Evolutionary conservation across 1,140 invertebrate species (phyloP).

Genomic region (Himalopsyche phryganea): DNA sequence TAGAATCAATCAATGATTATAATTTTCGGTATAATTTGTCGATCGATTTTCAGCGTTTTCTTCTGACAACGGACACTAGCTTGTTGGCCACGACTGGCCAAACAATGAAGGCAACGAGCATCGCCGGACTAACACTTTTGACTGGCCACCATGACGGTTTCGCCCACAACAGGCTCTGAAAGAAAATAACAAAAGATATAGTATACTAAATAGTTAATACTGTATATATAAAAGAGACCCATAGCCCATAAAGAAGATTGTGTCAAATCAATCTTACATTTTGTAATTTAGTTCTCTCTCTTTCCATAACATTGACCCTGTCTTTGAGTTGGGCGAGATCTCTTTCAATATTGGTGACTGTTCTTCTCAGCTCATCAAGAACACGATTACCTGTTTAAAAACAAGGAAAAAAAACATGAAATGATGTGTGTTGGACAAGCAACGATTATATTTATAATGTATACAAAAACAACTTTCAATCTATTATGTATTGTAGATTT

Average conservation of each 20-base stretch:
- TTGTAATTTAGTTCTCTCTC: slow-evolving; percentile 10
- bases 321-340: slow-evolving; percentile 42
- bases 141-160: slow-evolving; percentile 29
- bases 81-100: slow-evolving; percentile 30
- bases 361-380: slow-evolving; percentile 45
- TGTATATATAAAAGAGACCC: neutral
- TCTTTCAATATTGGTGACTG: slow-evolving; percentile 43
- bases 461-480: neutral
- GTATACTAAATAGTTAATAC: neutral
- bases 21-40: no score
- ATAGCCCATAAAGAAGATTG: no score
- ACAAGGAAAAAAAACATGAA: slow-evolving; percentile 8
- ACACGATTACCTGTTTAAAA: slow-evolving; percentile 42
- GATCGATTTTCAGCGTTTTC: slow-evolving; percentile 11
- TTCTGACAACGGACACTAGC: slow-evolving; percentile 18
- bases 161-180: slow-evolving; percentile 25
- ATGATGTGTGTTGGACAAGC: neutral
- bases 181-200: slow-evolving; percentile 5
- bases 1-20: no score
- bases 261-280: no score
- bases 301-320: slow-evolving; percentile 17
- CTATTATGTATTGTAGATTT: no score
- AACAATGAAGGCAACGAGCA: slow-evolving; percentile 17
- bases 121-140: slow-evolving; percentile 19
- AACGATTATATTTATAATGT: neutral